phyloP scores from a whole-genome alignment of 2,113 vertebrate genomes.

The Buteo buteo region DNA sequence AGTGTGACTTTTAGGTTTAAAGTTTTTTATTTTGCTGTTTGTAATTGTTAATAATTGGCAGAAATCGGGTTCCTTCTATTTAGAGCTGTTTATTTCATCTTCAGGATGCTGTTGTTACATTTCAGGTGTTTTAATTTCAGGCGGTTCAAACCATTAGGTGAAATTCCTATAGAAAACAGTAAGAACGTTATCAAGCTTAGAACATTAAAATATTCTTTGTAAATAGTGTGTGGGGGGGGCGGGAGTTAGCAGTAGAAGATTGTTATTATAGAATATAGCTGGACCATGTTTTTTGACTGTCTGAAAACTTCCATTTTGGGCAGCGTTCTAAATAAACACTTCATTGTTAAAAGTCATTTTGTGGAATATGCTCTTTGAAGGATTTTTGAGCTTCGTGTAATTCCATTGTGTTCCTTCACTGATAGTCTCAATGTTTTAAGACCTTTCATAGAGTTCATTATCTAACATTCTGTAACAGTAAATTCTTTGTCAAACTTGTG shows the following conservation, averaged over 20 bases:
- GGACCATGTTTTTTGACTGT: not conserved
- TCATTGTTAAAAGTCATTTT: not conserved
- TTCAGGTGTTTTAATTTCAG: not conserved
- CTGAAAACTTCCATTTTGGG: not conserved
- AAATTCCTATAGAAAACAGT: not conserved
- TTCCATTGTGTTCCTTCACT: not conserved
- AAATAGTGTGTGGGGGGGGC: not conserved
- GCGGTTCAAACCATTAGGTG: not conserved
- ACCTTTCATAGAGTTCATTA: not conserved
- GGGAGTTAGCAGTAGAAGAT: not conserved
- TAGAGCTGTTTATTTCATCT: not conserved
- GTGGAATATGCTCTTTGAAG: not conserved
- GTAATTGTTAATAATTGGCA: not conserved
- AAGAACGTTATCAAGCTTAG: not conserved
- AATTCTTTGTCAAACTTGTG: not conserved
- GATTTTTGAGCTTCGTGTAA: not conserved
- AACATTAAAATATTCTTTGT: not conserved
- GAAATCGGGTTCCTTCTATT: not conserved
- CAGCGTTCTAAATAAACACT: not conserved
- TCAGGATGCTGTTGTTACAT: not conserved
- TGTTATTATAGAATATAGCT: not conserved
- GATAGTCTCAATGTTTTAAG: not conserved
- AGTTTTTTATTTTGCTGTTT: not conserved
- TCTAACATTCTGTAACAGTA: not conserved
- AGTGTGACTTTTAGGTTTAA: not conserved